Percentiles rank a stretch among this genome's conserved stretches.
Conservation (phyloP, 1,140 invertebrate species). For the roundworm (Caenorhabditis elegans) region WBcel235 BX284605.5:14183501-14184000, state of each 20-base stretch:
- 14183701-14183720: conserved; percentile 82
- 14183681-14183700: conserved; percentile 77
- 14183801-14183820: conserved; percentile 75
- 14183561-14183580: conserved; percentile 90
- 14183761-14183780: conserved; percentile 48
- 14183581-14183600: conserved; percentile 82
- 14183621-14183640: conserved; percentile 79
- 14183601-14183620: conserved; percentile 91
- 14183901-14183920: background rate
- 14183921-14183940: conserved; percentile 23
- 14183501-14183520: no score
- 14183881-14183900: conserved; percentile 48
- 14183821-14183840: conserved; percentile 80
- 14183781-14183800: conserved; percentile 68
- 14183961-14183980: conserved; percentile 54
- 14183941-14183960: conserved; percentile 45
- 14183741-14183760: conserved; percentile 76
- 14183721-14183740: conserved; percentile 70
- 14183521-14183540: conserved; percentile 48
- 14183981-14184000: conserved; percentile 57
- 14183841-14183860: conserved; percentile 91
- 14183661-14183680: conserved; percentile 53
- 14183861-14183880: conserved; percentile 56
- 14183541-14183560: conserved; percentile 84
- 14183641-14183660: conserved; percentile 51